Base-by-base conservation (phyloP, 2,113 vertebrate genomes). In the Mesembrinibis cayennensis region DNA sequence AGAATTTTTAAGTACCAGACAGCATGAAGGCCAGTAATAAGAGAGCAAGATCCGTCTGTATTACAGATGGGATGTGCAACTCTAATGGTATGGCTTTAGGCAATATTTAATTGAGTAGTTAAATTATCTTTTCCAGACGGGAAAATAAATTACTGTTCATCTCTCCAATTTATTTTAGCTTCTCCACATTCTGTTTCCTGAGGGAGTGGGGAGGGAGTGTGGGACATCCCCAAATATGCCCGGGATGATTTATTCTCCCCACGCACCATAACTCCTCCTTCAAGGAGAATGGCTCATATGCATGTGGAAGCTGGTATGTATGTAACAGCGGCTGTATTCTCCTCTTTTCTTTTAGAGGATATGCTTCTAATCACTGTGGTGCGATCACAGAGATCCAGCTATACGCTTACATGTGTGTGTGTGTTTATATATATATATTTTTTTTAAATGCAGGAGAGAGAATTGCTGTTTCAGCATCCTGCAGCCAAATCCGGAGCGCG, bases 91-190 rank as follows among this genome's bases (percentile, higher is more conserved):
- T 82, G 76, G 91, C 96, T 96, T 76, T 62, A 71, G 96, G 94
- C 95, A 87, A 78, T 96, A 84, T 97, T 97, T 97, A 97, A 95
- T 97, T 97, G 94, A 96, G 94, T 93, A 92, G 95, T 96, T 95
- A 96, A 96, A 95, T 93, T 97, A 93, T 97, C 82, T 97, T 92
- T 94, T 89, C 88, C 88, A 94, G 94, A 85, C 16, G 7, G 94
- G 82, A 92, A 96, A 96, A 96, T 96, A 93, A 97, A 96, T 96
- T 97, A 94, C 87, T 93, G 94, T 65, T 97, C 93, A 94, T 96
- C 93, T 95, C 91, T 89, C 47, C 87, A 78, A 96, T 96, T 95
- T 96, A 93, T 92, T 94, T 96, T 87, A 82, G 77, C 69, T 93
- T 81, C 56, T 96, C 86, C 53, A 89, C 34, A 7, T 95, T 95